Conservation (phyloP, 2,113 vertebrate genomes). For the Asarcornis scutulata region DNA sequence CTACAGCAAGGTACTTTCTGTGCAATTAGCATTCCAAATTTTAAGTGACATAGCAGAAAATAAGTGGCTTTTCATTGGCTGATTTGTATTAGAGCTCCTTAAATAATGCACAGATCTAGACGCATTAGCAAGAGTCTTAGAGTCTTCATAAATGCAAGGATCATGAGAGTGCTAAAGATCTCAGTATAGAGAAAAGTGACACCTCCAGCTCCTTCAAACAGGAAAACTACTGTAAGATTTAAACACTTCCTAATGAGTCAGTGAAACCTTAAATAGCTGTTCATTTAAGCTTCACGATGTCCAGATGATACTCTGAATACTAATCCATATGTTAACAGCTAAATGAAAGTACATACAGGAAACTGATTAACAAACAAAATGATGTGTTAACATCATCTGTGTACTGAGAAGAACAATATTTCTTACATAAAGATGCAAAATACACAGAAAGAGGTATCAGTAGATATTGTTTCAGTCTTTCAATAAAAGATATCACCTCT, state of each 20-base stretch:
- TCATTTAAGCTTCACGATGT: background rate
- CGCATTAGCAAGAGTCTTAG: background rate
- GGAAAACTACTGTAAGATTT: background rate
- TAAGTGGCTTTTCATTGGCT: background rate
- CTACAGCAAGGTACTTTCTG: background rate
- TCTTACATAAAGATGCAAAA: background rate
- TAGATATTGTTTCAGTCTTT: background rate
- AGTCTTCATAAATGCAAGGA: background rate
- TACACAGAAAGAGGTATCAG: background rate
- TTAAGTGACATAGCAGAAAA: background rate
- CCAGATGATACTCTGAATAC: background rate
- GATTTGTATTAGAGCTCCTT: background rate
- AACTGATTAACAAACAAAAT: background rate
- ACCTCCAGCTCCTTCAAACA: background rate
- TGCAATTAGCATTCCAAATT: background rate
- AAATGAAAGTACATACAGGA: background rate
- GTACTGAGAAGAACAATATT: background rate
- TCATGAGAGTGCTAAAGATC: background rate
- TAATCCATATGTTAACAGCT: background rate
- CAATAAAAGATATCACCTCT: background rate
- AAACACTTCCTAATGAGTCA: background rate
- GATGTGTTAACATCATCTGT: background rate
- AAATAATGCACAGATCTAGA: background rate
- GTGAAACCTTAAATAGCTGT: background rate
- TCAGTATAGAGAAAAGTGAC: background rate